These are phyloP conservation scores for Phaedon cochleariae DNA, from an alignment of 2,888 invertebrate species.

Conservation along the genomic window DNA sequence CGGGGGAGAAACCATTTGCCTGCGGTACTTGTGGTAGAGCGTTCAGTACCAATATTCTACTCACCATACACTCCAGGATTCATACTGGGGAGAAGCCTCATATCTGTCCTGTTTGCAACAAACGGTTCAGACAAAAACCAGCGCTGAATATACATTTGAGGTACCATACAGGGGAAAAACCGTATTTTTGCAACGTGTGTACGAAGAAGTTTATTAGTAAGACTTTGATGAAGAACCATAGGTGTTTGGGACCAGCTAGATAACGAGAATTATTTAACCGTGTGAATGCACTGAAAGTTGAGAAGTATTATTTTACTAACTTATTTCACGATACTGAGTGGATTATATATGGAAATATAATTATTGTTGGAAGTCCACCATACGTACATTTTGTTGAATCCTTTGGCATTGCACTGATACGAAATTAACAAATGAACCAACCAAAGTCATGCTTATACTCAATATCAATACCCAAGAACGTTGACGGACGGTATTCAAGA, in stretches of 20 bases:
- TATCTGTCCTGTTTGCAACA: slow-evolving; percentile 66
- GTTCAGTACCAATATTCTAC: slow-evolving; percentile 49
- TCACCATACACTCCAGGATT: slow-evolving; percentile 49
- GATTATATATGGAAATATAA: too few species aligned
- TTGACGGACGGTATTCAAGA: too few species aligned
- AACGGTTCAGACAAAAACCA: slow-evolving; percentile 65
- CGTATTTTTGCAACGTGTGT: slow-evolving; percentile 29
- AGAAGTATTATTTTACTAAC: too few species aligned
- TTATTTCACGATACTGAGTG: too few species aligned
- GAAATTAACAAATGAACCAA: too few species aligned
- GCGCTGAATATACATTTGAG: slow-evolving; percentile 53
- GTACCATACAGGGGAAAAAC: slow-evolving; percentile 47
- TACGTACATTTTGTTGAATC: too few species aligned
- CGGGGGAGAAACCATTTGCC: slow-evolving; percentile 50
- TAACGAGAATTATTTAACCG: not conserved
- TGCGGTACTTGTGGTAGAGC: slow-evolving; percentile 44
- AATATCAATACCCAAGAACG: too few species aligned
- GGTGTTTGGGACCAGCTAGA: not conserved
- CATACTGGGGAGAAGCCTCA: slow-evolving; percentile 53
- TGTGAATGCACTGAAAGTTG: too few species aligned
- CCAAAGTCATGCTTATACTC: too few species aligned
- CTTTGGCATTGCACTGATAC: too few species aligned
- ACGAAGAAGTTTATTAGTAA: not conserved
- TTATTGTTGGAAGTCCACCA: too few species aligned
- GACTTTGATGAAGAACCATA: too few species aligned